phyloP scores from a whole-genome alignment of 64 coral and sea anemone species.

The Montipora foliosa region DNA sequence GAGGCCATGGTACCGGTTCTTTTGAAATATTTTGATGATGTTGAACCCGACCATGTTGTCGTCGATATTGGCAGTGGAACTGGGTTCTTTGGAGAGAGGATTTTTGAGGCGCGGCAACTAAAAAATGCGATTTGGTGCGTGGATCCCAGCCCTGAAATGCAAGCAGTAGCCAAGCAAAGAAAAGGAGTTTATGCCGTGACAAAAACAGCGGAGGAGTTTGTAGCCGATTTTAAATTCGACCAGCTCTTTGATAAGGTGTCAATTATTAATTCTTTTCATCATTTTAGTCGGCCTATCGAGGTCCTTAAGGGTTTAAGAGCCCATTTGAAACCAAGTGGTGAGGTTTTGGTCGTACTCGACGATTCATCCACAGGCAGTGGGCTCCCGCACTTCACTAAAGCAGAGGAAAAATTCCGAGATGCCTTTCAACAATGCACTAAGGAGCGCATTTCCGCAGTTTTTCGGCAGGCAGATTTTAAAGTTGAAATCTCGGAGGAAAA shows the following conservation, averaged over 20 bases:
- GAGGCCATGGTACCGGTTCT: neutral
- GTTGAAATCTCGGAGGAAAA: neutral
- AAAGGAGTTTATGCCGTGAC: neutral
- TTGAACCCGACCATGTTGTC: slow-evolving; percentile 1
- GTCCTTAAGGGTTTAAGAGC: neutral
- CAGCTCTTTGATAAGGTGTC: neutral
- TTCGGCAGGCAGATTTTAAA: neutral
- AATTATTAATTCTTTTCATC: neutral
- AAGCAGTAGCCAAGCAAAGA: neutral
- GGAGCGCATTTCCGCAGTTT: neutral
- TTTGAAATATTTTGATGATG: neutral
- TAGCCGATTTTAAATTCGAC: neutral
- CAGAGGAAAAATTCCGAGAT: neutral
- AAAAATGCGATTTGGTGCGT: slow-evolving; percentile 33
- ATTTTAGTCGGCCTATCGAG: neutral
- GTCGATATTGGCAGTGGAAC: slow-evolving; percentile 45
- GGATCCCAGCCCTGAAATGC: slow-evolving; percentile 27
- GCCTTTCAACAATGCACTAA: neutral
- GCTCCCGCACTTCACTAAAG: neutral
- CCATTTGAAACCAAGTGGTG: neutral
- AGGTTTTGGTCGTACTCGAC: neutral
- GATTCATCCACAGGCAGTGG: neutral
- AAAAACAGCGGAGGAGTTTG: slow-evolving; percentile 15
- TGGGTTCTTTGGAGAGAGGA: neutral
- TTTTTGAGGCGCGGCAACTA: neutral